These are phyloP conservation scores for Columba livia DNA, from an alignment of 2,113 vertebrate genomes.

Conservation along the genomic window DNA sequence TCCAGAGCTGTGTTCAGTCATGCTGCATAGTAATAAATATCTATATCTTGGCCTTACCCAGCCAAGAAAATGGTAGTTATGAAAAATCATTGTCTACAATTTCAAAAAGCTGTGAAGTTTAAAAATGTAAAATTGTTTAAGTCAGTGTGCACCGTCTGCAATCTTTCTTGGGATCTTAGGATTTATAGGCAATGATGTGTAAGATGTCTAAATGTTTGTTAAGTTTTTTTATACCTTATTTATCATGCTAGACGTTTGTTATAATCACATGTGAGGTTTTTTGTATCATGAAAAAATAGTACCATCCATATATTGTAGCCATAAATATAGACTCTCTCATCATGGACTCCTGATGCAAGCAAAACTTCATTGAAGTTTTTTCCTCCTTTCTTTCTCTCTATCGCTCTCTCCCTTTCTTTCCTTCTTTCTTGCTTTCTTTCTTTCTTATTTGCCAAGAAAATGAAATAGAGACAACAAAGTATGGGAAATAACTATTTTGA, in stretches of 20 bases:
- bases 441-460: conserved; percentile 4
- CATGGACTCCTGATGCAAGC: background rate
- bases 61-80: background rate
- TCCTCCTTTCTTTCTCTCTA: too few species aligned
- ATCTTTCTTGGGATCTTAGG: background rate
- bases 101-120: background rate
- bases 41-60: background rate
- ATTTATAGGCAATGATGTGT: background rate
- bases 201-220: background rate
- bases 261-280: background rate
- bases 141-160: background rate
- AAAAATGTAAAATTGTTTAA: background rate
- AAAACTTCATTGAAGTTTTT: background rate
- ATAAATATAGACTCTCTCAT: background rate
- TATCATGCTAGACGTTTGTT: background rate
- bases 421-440: background rate
- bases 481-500: conserved; percentile 34
- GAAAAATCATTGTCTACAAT: background rate
- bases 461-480: conserved; percentile 10
- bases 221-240: background rate
- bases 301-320: background rate
- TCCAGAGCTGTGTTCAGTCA: background rate
- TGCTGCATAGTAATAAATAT: background rate
- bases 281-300: background rate
- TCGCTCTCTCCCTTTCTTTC: background rate